A percentile compares a stretch with the other conserved stretches of the same genome.
Conservation (phyloP, 2,888 invertebrate genomes). For the Linyphia triangularis region DNA sequence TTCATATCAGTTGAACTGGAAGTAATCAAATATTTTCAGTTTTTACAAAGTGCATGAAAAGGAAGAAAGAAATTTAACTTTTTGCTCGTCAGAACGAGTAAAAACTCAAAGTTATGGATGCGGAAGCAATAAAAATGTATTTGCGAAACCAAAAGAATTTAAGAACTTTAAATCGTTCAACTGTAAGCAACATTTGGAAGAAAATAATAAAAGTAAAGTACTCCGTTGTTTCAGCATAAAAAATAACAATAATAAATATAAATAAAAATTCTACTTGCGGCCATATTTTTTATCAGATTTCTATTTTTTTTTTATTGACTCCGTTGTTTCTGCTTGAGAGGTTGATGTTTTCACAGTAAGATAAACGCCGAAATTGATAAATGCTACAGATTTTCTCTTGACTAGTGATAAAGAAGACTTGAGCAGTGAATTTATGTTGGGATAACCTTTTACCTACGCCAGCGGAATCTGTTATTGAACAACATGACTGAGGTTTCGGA, state of each 20-base stretch:
- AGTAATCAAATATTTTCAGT: too few species aligned
- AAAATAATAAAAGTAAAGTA: conserved; percentile 18
- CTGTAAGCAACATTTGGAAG: conserved; percentile 49
- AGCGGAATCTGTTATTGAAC: conserved; percentile 52
- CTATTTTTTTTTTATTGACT: conserved; percentile 63
- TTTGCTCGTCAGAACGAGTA: not conserved
- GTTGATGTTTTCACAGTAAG: conserved; percentile 64
- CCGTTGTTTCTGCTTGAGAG: conserved; percentile 53
- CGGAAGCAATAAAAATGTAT: conserved; percentile 60
- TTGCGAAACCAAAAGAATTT: conserved; percentile 60
- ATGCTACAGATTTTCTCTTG: conserved; percentile 64
- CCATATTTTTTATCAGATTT: conserved; percentile 47
- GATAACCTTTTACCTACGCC: conserved; percentile 53
- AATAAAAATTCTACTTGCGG: conserved; percentile 42
- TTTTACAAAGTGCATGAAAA: not conserved
- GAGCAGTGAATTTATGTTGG: conserved; percentile 53
- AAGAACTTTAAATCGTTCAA: conserved; percentile 49
- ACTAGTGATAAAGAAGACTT: conserved; percentile 65
- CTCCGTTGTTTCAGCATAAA: conserved; percentile 4
- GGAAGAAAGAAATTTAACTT: not conserved
- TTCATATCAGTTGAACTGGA: too few species aligned
- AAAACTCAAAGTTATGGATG: conserved; percentile 28
- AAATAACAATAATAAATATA: conserved; percentile 8
- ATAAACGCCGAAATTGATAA: conserved; percentile 69
- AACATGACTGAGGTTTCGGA: not conserved